Conservation (phyloP, 92 coral and sea anemone genomes). For the Zoanthus sociatus region DNA sequence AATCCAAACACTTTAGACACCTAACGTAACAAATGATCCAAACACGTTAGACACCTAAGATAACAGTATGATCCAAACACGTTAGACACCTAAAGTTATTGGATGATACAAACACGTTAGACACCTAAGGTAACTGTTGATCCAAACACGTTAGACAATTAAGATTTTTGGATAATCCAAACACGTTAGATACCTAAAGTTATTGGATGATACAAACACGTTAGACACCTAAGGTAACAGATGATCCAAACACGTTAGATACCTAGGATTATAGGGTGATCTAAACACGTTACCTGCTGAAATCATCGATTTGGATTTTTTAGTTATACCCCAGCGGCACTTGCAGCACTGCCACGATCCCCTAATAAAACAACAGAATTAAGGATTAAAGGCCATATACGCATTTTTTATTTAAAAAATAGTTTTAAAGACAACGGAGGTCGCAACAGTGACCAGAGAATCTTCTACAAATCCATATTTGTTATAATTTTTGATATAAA, state of each 20-base stretch:
- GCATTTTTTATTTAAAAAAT: neutral
- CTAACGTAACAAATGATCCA: neutral
- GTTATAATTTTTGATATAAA: too few species aligned
- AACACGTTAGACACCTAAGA: neutral
- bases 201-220: neutral
- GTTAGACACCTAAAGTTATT: too few species aligned
- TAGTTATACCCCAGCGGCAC: constrained; percentile 69
- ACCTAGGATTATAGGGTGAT: neutral
- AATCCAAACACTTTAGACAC: neutral
- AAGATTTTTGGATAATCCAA: neutral
- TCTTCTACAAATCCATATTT: too few species aligned
- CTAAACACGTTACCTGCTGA: constrained; percentile 7
- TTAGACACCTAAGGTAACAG: neutral
- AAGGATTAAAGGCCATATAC: neutral
- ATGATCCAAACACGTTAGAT: neutral
- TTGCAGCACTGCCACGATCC: constrained; percentile 88
- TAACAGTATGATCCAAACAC: neutral
- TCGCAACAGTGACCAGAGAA: too few species aligned
- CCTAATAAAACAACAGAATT: constrained; percentile 41
- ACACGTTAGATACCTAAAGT: neutral
- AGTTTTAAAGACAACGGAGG: too few species aligned
- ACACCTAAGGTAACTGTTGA: too few species aligned
- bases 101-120: too few species aligned
- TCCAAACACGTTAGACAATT: too few species aligned
- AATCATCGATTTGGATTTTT: constrained; percentile 3